These are phyloP conservation scores for Ganaspis brasiliensis DNA, from an alignment of 2,888 invertebrate genomes.

Conservation along the genomic window DNA sequence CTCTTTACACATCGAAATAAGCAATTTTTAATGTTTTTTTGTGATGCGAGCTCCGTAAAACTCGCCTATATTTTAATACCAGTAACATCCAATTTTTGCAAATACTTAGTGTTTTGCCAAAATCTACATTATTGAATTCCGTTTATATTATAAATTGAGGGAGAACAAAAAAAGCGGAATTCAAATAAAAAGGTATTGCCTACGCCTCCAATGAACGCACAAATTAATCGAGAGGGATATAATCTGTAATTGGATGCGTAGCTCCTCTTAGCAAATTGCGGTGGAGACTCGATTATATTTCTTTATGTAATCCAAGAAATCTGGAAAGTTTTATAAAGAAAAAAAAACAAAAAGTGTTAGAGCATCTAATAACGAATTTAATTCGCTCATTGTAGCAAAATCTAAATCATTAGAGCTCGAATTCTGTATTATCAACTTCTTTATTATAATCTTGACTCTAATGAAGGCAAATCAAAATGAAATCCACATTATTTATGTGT, in stretches of 20 bases:
- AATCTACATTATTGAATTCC: conserved; percentile 21
- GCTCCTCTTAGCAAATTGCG: background rate
- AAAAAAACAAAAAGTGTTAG: background rate
- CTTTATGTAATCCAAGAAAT: background rate
- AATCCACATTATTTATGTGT: conserved; percentile 19
- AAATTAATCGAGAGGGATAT: conserved; percentile 25
- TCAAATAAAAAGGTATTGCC: background rate
- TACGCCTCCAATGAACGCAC: conserved; percentile 33
- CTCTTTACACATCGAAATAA: conserved; percentile 51
- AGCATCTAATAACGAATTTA: conserved; percentile 1
- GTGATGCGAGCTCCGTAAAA: conserved; percentile 24
- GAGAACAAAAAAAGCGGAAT: background rate
- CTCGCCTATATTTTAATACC: conserved; percentile 41
- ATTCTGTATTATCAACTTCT: conserved; percentile 3
- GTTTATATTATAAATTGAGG: conserved; percentile 9
- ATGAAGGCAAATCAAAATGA: background rate
- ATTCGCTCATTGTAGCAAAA: background rate
- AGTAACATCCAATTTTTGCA: conserved; percentile 34
- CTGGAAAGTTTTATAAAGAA: background rate
- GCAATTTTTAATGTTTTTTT: conserved; percentile 35
- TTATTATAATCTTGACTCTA: background rate
- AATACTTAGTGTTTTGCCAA: conserved; percentile 36
- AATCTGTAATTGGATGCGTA: conserved; percentile 15
- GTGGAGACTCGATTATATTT: conserved; percentile 27
- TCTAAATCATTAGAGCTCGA: conserved; percentile 16